Base-by-base conservation (phyloP, 2,888 invertebrate genomes). In the Agonopterix alstromeriana region DNA sequence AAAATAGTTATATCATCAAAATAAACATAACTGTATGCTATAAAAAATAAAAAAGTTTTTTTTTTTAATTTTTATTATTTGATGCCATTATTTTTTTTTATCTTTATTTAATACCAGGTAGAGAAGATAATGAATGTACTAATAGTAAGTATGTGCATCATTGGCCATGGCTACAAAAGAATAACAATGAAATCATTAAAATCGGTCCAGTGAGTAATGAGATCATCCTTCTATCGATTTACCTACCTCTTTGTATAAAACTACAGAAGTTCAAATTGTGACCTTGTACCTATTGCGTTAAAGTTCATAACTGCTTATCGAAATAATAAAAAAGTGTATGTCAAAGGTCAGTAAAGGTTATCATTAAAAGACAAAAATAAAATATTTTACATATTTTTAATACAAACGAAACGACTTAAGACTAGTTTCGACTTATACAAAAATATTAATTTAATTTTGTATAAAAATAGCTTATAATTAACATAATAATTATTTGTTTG, bases 401-500 rank as follows among this genome's bases (percentile, higher is more conserved):
- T 76, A 74, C 58, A 72, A 83, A 82, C 77, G 74, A 71, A 80
- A 81, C 77, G 69, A 65, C 84, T 85, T 84, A 83, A 76, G 79
- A 82, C 81, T 82, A 82, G 77, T 77, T 66, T 70, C 68, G 57
- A 65, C 64, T 67, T 70, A 73, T 57, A 73, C 61, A 65, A 65
- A 57, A 66, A 64, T 59, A 64, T 61, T 61, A 61, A 58, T 57
- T 66, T 62, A 63, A 65, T 61, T 61, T 61, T 65, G 63, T 64
- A 68, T 56, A 70, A 75, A 73, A 71, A 73, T 73, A 73, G 73
- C 72, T 69, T 74, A 73, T 17, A 43, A 44, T 61, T 60, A 53
- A 56, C 54, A 60, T 60, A 62, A 48, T 48, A 8, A 45, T 43
- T 49, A 47, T 54, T 27, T 27, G 5, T 51, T 50, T 42, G 50